These are phyloP conservation scores for Campoletis sonorensis DNA, from an alignment of 1,140 invertebrate genomes.

Conservation along the genomic window DNA sequence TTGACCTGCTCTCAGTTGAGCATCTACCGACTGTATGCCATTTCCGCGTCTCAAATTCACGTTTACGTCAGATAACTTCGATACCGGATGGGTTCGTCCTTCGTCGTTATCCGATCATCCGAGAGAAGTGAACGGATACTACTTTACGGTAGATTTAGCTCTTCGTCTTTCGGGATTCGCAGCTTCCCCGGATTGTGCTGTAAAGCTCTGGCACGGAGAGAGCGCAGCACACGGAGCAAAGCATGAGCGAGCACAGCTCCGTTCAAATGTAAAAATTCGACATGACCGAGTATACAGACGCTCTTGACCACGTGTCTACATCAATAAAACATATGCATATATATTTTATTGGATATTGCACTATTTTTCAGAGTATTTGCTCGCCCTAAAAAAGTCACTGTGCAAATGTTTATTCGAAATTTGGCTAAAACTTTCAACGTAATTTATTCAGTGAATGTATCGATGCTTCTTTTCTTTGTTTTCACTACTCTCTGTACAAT, in stretches of 20 bases:
- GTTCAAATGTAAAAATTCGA: not conserved
- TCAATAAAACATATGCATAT: not conserved
- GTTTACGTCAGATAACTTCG: constrained; percentile 8
- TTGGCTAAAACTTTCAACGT: too few relatives aligned
- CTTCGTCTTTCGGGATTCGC: not conserved
- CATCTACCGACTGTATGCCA: not conserved
- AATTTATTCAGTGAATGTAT: too few relatives aligned
- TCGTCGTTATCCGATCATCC: constrained; percentile 9
- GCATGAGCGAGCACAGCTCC: not conserved
- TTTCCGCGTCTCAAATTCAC: constrained; percentile 5
- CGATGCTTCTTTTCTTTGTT: too few relatives aligned
- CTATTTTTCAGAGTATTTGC: too few relatives aligned
- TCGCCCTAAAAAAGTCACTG: too few relatives aligned
- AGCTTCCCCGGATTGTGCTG: not conserved
- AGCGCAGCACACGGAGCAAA: not conserved
- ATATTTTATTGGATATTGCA: too few relatives aligned
- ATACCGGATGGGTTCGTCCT: constrained; percentile 9
- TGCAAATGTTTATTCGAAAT: too few relatives aligned
- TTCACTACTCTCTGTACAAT: too few relatives aligned
- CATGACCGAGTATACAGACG: not conserved
- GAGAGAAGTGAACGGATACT: constrained; percentile 9
- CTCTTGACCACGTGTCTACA: not conserved
- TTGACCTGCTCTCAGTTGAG: not conserved
- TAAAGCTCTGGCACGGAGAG: not conserved
- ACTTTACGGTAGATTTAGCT: constrained; percentile 1